Evolutionary conservation across 2,797 vertebrate genomes (phyloP).

Genomic region (Australoheros facetus): DNA sequence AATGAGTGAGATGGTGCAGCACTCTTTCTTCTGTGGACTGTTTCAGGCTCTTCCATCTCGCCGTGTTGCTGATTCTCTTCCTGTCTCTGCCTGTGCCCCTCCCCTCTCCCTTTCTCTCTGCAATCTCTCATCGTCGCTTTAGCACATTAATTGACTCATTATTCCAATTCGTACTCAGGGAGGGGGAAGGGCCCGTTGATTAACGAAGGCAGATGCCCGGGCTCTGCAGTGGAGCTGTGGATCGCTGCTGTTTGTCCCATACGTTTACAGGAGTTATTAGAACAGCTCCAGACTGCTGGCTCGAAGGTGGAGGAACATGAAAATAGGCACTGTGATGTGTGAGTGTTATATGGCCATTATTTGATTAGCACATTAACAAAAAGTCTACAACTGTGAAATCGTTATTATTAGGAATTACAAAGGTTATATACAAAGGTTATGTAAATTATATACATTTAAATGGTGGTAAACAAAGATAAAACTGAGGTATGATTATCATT

Average conservation of each 20-base stretch:
- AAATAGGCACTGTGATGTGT: not conserved
- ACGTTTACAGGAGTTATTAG: slow-evolving; percentile 86
- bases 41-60: slow-evolving; percentile 18
- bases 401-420: not conserved
- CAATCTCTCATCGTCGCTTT: slow-evolving; percentile 90
- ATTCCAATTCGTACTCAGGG: slow-evolving; percentile 86
- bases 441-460: not conserved
- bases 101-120: slow-evolving; percentile 57
- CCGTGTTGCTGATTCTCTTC: not conserved
- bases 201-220: slow-evolving; percentile 89
- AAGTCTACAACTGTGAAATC: not conserved
- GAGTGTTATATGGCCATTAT: not conserved
- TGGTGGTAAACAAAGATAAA: not conserved
- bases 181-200: slow-evolving; percentile 77
- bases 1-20: slow-evolving; percentile 38
- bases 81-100: slow-evolving; percentile 15
- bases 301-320: slow-evolving; percentile 14
- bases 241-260: slow-evolving; percentile 80
- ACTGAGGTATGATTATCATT: accelerated
- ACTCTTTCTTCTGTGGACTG: slow-evolving; percentile 16
- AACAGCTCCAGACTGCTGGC: slow-evolving; percentile 66
- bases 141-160: slow-evolving; percentile 96
- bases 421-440: no score
- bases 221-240: slow-evolving; percentile 84
- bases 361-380: not conserved